These are phyloP conservation scores for Graphium colonna DNA, from an alignment of 2,888 invertebrate species.

Conservation along the genomic window DNA sequence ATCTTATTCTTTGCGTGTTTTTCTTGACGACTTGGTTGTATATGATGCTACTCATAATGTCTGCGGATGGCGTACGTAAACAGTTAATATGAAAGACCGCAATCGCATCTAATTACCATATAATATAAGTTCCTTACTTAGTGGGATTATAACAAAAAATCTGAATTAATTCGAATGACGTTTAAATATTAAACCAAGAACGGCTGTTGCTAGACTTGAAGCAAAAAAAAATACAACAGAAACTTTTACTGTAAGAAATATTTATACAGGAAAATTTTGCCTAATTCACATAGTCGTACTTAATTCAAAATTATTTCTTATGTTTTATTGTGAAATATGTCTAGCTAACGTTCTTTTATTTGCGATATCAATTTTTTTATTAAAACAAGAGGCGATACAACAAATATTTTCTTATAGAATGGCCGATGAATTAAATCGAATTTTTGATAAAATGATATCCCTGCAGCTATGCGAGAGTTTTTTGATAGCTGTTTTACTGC, in stretches of 20 bases:
- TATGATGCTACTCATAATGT: slow-evolving; percentile 72
- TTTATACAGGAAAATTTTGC: no score
- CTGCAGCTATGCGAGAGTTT: slow-evolving; percentile 71
- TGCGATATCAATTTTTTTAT: no score
- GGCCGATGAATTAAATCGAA: slow-evolving; percentile 59
- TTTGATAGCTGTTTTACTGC: slow-evolving; percentile 63
- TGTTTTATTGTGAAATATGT: no score
- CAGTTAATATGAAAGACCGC: no score
- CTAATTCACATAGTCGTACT: no score
- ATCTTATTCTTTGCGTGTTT: slow-evolving; percentile 51
- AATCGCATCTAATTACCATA: slow-evolving; percentile 58
- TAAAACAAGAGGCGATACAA: no score
- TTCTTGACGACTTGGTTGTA: slow-evolving; percentile 66
- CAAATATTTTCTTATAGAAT: no score
- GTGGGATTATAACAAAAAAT: slow-evolving; percentile 50
- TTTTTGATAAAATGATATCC: slow-evolving; percentile 72
- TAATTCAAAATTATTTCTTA: no score
- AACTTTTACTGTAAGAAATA: slow-evolving; percentile 52
- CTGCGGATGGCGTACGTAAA: slow-evolving; percentile 66
- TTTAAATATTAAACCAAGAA: slow-evolving; percentile 37
- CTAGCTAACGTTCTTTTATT: no score
- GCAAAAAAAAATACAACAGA: slow-evolving; percentile 62
- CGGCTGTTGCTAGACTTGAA: slow-evolving; percentile 49
- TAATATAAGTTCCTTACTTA: slow-evolving; percentile 61
- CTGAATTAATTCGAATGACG: slow-evolving; percentile 47